These are phyloP conservation scores for Liodrosophila aerea DNA, from an alignment of 2,888 invertebrate species.

Conservation along the genomic window DNA sequence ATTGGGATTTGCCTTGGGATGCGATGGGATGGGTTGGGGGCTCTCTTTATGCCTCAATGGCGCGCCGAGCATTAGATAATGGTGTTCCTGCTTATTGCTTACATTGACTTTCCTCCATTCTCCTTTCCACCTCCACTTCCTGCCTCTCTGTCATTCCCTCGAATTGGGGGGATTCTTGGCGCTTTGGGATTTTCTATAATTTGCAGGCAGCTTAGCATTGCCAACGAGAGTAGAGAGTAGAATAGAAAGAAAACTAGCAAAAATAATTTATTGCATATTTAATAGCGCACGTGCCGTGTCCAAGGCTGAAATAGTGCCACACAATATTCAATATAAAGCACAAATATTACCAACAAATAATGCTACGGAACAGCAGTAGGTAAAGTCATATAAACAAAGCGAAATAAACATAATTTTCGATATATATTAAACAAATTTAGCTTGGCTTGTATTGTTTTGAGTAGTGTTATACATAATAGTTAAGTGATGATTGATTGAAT, in stretches of 20 bases:
- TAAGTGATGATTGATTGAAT: too few relatives aligned
- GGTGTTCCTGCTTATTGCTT: conserved; percentile 77
- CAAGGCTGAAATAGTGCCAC: conserved; percentile 19
- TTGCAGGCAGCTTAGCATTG: conserved; percentile 79
- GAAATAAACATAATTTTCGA: too few relatives aligned
- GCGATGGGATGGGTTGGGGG: conserved; percentile 13
- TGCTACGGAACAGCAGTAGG: neutral
- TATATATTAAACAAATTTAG: too few relatives aligned
- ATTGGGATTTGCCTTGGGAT: conserved; percentile 11
- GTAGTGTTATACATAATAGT: too few relatives aligned
- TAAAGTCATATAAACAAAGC: too few relatives aligned
- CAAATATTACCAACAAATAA: conserved; percentile 1
- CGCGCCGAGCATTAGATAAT: conserved; percentile 77
- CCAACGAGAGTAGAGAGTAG: too few relatives aligned
- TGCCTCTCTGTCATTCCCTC: conserved; percentile 10
- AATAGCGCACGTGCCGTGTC: conserved; percentile 73
- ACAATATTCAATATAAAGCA: neutral
- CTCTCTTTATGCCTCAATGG: conserved; percentile 73
- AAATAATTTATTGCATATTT: conserved; percentile 79
- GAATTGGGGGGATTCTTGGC: conserved; percentile 13
- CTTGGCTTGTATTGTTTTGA: too few relatives aligned
- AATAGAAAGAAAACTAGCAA: conserved; percentile 60
- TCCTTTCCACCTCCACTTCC: conserved; percentile 21
- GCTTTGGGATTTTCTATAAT: conserved; percentile 80
- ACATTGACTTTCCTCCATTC: conserved; percentile 65